Conservation (phyloP, 2,113 vertebrate genomes). For the Eptesicus fuscus region DNA sequence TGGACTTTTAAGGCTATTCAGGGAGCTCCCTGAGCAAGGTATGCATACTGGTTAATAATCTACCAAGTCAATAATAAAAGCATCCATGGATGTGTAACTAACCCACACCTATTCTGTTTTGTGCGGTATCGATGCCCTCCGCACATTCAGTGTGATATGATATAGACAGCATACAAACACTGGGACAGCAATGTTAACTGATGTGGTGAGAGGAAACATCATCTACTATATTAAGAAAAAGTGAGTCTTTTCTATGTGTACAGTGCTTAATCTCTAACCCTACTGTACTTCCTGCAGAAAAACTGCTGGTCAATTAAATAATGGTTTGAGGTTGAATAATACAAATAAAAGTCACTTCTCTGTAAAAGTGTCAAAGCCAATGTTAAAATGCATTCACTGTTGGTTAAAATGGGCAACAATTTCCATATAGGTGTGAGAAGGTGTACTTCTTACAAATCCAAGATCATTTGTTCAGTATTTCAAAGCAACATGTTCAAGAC, state of each 20-base stretch:
- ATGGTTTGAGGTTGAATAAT: background rate
- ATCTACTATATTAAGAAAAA: background rate
- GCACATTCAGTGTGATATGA: background rate
- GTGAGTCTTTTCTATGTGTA: background rate
- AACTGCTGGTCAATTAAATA: background rate
- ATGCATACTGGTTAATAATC: background rate
- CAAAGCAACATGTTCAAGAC: background rate
- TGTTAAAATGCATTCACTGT: background rate
- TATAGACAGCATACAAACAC: background rate
- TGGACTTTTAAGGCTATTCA: background rate
- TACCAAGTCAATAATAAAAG: background rate
- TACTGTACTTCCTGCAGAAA: background rate
- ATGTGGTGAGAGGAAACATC: background rate
- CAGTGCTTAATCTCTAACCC: background rate
- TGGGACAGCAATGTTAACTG: background rate
- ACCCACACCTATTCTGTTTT: background rate
- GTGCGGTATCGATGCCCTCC: too few species aligned
- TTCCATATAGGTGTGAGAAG: background rate
- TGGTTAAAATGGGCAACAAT: background rate
- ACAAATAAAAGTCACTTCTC: conserved; percentile 5
- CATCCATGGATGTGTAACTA: background rate
- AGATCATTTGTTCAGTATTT: background rate
- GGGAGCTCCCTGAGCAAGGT: background rate
- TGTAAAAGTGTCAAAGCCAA: background rate
- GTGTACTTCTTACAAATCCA: background rate